phyloP scores from a whole-genome alignment of 2,113 vertebrate genomes.

The Orcinus orca region DNA sequence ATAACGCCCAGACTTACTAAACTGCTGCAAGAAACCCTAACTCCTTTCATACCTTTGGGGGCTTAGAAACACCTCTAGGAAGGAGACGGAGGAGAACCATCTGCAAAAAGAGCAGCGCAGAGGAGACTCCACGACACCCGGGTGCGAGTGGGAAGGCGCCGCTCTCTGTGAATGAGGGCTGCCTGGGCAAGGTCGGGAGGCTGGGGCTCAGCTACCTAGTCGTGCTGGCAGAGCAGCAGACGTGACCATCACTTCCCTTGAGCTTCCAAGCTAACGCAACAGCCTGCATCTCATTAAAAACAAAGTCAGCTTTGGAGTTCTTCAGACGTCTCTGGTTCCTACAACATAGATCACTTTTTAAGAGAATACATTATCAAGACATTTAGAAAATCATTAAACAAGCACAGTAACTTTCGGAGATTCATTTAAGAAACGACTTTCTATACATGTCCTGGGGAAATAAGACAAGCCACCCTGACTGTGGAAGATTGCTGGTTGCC shows the following conservation, averaged over 20 bases:
- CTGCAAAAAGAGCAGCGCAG: background rate
- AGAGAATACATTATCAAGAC: background rate
- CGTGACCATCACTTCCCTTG: no score
- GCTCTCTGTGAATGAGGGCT: rapidly evolving
- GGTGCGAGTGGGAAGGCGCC: rapidly evolving
- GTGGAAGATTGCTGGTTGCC: background rate
- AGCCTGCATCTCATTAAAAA: background rate
- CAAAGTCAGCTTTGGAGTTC: background rate
- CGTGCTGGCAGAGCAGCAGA: no score
- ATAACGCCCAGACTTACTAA: background rate
- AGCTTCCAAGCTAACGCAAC: background rate
- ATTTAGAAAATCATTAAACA: background rate
- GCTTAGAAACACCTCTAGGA: background rate
- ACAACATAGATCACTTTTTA: background rate
- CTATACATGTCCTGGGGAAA: background rate
- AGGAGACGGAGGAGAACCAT: background rate
- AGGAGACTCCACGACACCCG: rapidly evolving
- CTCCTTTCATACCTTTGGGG: background rate
- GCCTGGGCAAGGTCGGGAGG: background rate
- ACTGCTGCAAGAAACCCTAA: background rate
- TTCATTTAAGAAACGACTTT: background rate
- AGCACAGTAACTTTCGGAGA: background rate
- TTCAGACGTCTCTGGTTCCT: background rate
- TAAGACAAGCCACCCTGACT: background rate
- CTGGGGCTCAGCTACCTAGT: background rate